Base-by-base conservation (phyloP, 2,113 vertebrate genomes). In the Oxygymnocypris stewartii region DNA sequence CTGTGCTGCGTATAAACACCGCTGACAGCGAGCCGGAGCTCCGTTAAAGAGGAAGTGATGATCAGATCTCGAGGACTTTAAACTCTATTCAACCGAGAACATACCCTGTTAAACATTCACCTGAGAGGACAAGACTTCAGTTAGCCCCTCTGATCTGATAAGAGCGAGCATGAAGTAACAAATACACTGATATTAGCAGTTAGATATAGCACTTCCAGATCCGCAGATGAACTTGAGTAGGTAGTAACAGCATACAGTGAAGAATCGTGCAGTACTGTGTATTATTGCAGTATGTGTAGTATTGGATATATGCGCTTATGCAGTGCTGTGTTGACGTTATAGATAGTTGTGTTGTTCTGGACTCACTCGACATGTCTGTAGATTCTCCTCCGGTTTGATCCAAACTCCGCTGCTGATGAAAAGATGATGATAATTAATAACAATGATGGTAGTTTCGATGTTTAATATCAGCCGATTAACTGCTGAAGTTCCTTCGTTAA, bases 341-440 rank as follows among this genome's bases (percentile, higher is more conserved):
- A 51, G 6, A n/a, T 13, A 13, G 42, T 23, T 37, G 47, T 3
- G 40, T 83, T 54, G 18, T 51, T 54, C 1, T 51, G 6, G 18
- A 84, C 82, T 84, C 82, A 84, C 82, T 84, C 65, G 28, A 7
- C 82, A 84, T 84, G 65, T 69, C 63, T 65, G 37, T 44, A 14
- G 80, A 82, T 69, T 20, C 4, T 47, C 42, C 12, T 47, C 42
- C 61, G 63, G 14, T 51, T 49, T 9, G 18, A 18, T 71, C 10
- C 44, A 18, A 8, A 47, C 42, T 13, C 23, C 1, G 31, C 4
- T 25, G n/a, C 16, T 44, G 59, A 80, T 44, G 54, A 81, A 61
- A 13, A 23, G 10, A 59, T 40, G 77, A 59, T 59, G 77, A 59
- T n/a, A 40, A 57, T 49, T 3, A 57, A 14, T 61, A 40, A 14